A percentile compares a stretch with the other conserved stretches of the same genome.
Conservation (phyloP, 2,797 vertebrate genomes). For the Basileuterus tristriatus region DNA sequence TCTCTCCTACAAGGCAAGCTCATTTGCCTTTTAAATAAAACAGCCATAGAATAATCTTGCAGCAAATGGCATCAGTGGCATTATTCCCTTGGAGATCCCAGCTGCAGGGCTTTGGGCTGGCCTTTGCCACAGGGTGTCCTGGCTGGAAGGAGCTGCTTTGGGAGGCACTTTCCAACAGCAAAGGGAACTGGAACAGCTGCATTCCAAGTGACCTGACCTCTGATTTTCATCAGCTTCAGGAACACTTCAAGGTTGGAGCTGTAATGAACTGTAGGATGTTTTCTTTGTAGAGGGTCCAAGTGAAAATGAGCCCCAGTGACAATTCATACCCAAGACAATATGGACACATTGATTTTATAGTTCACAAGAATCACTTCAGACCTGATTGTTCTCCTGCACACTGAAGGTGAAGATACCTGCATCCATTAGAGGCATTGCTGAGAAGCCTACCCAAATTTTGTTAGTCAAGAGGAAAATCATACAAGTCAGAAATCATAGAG, state of each 20-base stretch:
- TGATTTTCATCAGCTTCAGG: background rate
- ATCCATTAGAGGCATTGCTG: background rate
- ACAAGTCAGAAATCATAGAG: background rate
- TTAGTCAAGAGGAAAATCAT: background rate
- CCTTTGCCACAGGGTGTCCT: background rate
- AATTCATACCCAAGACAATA: background rate
- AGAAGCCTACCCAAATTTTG: background rate
- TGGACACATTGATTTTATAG: background rate
- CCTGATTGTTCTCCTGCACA: background rate
- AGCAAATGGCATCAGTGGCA: background rate
- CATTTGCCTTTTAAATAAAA: slow-evolving; percentile 21
- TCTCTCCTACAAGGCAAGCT: background rate
- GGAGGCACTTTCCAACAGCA: background rate
- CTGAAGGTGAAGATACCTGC: background rate
- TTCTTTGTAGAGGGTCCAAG: background rate
- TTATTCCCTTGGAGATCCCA: background rate
- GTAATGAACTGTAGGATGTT: background rate
- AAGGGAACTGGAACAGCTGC: background rate
- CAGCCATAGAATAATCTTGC: background rate
- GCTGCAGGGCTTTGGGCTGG: background rate
- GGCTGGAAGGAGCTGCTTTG: background rate
- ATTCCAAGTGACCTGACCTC: slow-evolving; percentile 11
- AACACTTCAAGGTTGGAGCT: background rate
- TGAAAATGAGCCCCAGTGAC: background rate
- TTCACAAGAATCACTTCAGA: background rate